phyloP scores from a whole-genome alignment of 2,888 invertebrate genomes.

The Acronicta alni region DNA sequence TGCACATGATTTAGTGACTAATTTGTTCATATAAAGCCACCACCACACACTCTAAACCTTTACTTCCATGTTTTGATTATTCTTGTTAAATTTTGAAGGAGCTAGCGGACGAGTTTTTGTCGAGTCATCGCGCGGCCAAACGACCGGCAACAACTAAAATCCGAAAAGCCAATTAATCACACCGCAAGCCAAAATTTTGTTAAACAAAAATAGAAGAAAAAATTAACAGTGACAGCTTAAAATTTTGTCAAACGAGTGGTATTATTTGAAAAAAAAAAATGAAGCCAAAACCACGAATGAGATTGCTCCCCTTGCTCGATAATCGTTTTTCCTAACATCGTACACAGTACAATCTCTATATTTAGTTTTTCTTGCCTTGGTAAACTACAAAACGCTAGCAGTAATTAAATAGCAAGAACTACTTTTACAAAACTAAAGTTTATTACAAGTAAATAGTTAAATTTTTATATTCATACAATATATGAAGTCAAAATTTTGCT shows the following conservation, averaged over 20 bases:
- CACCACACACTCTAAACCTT: conserved; percentile 89
- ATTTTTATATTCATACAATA: no score
- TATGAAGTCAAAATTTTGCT: no score
- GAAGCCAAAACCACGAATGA: conserved; percentile 89
- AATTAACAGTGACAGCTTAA: conserved; percentile 85
- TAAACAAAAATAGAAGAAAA: conserved; percentile 82
- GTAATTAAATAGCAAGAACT: conserved; percentile 8
- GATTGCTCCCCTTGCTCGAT: conserved; percentile 71
- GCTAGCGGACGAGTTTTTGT: conserved; percentile 71
- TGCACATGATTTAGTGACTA: conserved; percentile 86
- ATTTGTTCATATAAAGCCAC: conserved; percentile 83
- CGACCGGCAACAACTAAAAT: conserved; percentile 63
- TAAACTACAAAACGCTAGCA: conserved; percentile 2
- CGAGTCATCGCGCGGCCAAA: conserved; percentile 58
- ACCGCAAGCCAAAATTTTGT: conserved; percentile 88
- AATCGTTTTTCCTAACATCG: conserved; percentile 49
- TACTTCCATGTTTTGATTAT: conserved; percentile 82
- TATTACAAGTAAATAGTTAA: no score
- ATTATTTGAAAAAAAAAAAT: conserved; percentile 81
- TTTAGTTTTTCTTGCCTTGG: conserved; percentile 1
- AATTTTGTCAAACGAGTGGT: conserved; percentile 86
- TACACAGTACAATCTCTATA: background rate
- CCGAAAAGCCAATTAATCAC: conserved; percentile 86
- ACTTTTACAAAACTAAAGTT: conserved; percentile 7
- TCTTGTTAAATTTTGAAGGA: conserved; percentile 86